Conservation (phyloP, 2,888 invertebrate genomes). For the Monochamus alternatus region DNA sequence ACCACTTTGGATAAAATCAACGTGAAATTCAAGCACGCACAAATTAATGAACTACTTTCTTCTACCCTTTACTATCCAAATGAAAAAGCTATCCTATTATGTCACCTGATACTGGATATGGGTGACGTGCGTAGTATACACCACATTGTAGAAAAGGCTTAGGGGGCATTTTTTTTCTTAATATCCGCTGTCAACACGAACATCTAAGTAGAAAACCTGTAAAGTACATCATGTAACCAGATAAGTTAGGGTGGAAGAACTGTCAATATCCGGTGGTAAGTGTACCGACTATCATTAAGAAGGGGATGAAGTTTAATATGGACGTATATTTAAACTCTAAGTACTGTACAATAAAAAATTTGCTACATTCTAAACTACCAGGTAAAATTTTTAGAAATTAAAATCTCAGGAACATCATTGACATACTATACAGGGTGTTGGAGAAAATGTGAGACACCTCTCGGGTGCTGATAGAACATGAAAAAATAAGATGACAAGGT, state of each 20-base stretch:
- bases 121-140: constrained; percentile 22
- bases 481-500: too few species aligned
- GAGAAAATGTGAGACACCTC: too few species aligned
- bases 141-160: constrained; percentile 20
- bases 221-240: constrained; percentile 3
- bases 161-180: constrained; percentile 10
- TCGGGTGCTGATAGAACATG: too few species aligned
- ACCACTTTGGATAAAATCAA: too few species aligned
- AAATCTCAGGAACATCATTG: too few species aligned
- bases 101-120: constrained; percentile 15
- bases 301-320: not conserved
- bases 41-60: not conserved
- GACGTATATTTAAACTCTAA: too few species aligned
- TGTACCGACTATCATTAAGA: constrained; percentile 8
- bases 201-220: constrained; percentile 27
- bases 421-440: too few species aligned
- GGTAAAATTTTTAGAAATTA: too few species aligned
- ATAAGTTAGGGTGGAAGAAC: constrained; percentile 21
- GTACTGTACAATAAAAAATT: too few species aligned
- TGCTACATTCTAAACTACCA: too few species aligned
- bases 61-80: not conserved
- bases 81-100: not conserved
- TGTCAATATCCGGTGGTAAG: constrained; percentile 31
- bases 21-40: not conserved
- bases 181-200: constrained; percentile 11